A percentile compares a stretch with the other conserved stretches of the same genome.
Evolutionary conservation across 1,140 invertebrate genomes (phyloP).

Genomic region (Papilio xuthus): DNA sequence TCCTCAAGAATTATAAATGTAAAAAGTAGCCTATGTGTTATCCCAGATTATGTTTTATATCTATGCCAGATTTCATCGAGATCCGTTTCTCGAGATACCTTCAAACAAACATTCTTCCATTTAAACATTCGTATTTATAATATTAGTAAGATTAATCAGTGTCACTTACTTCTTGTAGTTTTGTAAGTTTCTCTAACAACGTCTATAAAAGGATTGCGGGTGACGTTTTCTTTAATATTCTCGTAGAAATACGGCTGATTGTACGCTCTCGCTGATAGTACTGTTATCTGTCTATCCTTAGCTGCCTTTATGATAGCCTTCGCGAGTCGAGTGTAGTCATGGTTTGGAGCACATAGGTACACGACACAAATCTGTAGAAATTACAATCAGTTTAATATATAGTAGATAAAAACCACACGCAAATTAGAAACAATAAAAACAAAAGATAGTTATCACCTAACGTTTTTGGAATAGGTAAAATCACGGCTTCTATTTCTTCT

Average conservation of each 20-base stretch:
- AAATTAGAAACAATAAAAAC: neutral
- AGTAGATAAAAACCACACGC: constrained; percentile 7
- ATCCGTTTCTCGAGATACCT: too few species aligned
- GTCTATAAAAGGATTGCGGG: constrained; percentile 90
- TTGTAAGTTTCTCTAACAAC: constrained; percentile 89
- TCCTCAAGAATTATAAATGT: too few species aligned
- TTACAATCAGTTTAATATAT: constrained; percentile 38
- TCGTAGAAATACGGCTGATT: constrained; percentile 85
- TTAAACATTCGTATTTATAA: too few species aligned
- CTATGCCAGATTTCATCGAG: too few species aligned
- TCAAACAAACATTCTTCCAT: too few species aligned
- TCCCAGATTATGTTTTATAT: too few species aligned
- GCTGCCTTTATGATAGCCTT: constrained; percentile 87
- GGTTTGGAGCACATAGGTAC: constrained; percentile 86
- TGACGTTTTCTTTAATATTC: constrained; percentile 89
- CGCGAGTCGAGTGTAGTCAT: constrained; percentile 88
- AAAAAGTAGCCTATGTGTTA: too few species aligned
- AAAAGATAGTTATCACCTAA: too few species aligned
- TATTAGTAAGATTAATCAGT: too few species aligned
- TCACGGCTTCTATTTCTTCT: too few species aligned
- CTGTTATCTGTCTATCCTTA: constrained; percentile 85
- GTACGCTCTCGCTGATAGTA: constrained; percentile 83
- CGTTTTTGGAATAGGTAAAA: too few species aligned
- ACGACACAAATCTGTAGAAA: constrained; percentile 86
- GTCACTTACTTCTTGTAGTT: constrained; percentile 88